These are phyloP conservation scores for Diplodus puntazzo DNA, from an alignment of 2,797 vertebrate species.

Conservation along the genomic window DNA sequence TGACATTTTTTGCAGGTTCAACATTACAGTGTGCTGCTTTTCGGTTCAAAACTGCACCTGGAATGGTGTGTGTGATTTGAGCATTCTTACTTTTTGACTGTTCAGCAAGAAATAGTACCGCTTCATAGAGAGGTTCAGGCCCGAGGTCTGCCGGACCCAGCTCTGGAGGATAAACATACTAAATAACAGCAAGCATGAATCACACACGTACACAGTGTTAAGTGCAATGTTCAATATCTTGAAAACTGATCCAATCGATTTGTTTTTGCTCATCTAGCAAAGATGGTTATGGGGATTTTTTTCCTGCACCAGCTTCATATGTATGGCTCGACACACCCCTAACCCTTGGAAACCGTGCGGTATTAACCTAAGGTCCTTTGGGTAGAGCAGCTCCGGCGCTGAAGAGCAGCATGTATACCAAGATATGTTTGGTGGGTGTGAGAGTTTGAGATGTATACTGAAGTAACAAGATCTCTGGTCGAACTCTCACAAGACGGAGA, in stretches of 20 bases:
- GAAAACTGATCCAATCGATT: constrained; percentile 6
- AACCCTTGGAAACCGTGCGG: constrained; percentile 13
- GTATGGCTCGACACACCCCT: constrained; percentile 6
- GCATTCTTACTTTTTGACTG: not conserved
- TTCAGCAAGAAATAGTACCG: not conserved
- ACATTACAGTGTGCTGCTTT: no score
- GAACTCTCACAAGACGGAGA: constrained; percentile 74
- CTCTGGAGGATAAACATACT: not conserved
- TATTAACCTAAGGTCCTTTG: constrained; percentile 33
- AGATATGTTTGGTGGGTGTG: constrained; percentile 37
- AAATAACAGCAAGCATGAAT: constrained; percentile 4
- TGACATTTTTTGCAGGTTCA: not conserved
- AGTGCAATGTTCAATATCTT: not conserved
- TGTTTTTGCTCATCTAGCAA: constrained; percentile 14
- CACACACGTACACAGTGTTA: not conserved
- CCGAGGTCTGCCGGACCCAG: no score
- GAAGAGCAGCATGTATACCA: constrained; percentile 19
- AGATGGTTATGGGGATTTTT: not conserved
- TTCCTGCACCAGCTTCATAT: constrained; percentile 22
- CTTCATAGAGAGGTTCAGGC: no score
- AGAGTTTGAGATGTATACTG: constrained; percentile 62
- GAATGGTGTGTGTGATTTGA: not conserved
- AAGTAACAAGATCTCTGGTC: constrained; percentile 73
- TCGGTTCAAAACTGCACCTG: not conserved
- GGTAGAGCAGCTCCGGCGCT: constrained; percentile 20